Evolutionary conservation across 23 tunicate genomes (phyloP), one percentile per base, ranked within the genome.

Genomic region (Oikopleura vanhoeffeni): DNA sequence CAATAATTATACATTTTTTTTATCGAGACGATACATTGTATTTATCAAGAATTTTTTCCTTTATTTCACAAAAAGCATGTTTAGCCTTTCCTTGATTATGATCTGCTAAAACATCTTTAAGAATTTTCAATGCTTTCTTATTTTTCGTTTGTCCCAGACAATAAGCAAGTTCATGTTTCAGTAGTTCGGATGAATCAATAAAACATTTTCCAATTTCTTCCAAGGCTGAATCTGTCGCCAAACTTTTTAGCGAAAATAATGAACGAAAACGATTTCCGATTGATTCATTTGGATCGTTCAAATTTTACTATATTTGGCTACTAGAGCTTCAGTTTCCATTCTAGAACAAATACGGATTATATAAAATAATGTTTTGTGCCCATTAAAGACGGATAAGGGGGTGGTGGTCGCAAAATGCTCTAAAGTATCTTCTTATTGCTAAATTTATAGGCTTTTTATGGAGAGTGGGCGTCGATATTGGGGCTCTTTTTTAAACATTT

Each of bases 91-190:
- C n/a, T 40, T 91, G 83, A 18, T 41, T 76, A 41, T 39, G 71
- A 71, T 88, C 85, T 67, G 83, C 84, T 39, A 95, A 41, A 27
- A 90, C 64, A 1, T 84, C 67, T 0, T 39, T 71, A 39, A 95
- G 84, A 57, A 83, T 87, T 41, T 91, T 88, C 1, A 95, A 18
- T 18, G 99, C 99, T 35, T 82, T 41, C 18, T 40, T 76, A 85
- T 87, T 87, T 64, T 89, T 87, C 90, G 91, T 95, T 86, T 95
- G 99, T 1, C 99, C 99, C 36, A 95, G 87, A 76, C 96, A 90
- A 84, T 95, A 95, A 2, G 99, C 99, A 28, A 95, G 88, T 79
- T 95, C 99, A 84, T 95, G 99, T 57, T 95, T 95, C 36, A 95
- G 88, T 39, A 95, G 83, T 39, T 94, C 96, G 30, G 96, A 90